Base-by-base conservation (phyloP, 2,113 vertebrate genomes). In the Tragulus kanchil region DNA sequence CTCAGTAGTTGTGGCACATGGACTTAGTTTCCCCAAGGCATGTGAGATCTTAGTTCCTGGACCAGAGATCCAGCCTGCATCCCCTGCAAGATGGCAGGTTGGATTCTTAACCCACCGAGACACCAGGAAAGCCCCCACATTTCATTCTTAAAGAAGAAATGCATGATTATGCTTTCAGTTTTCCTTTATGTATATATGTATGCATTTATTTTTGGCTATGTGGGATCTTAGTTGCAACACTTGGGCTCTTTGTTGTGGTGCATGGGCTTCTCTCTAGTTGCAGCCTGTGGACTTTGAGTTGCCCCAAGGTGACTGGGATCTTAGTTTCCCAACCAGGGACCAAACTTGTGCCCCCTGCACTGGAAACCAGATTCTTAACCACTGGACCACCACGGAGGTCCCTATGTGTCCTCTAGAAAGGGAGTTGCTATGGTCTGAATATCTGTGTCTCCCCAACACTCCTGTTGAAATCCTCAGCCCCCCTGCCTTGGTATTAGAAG, bases 401-500 rank as follows among this genome's bases (percentile, higher is more conserved):
- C 69, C 69, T 26, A 19, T 14, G 45, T 79, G 28, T 79, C 52
- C 28, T 87, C 59, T 59, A 10, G 10, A 19, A 28, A 93, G 48
- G 58, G 67, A 6, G 45, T 25, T 62, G 58, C 56, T 16, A 0
- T 77, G 19, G 15, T 56, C 31, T 54, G 75, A 50, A 78, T 54
- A 15, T 3, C 28, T 17, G 16, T 0, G 8, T 61, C 6, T 3
- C 59, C 3, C 58, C 58, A 26, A 25, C 50, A 79, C 54, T 52
- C 15, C n/a, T 42, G 48, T 25, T 19, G 88, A 64, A 65, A 90
- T 42, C 58, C 73, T 14, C 54, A 58, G 19, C 25, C 25, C 5
- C 0, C 8, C 14, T 9, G 4, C 10, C 16, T 23, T 14, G 17
- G 50, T 45, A 2, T 10, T 11, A 36, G 36, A 25, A 12, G 17